Evolutionary conservation across 2,888 invertebrate species (phyloP), one percentile per base, ranked within the genome.

Genomic region (Himalopsyche japonica): DNA sequence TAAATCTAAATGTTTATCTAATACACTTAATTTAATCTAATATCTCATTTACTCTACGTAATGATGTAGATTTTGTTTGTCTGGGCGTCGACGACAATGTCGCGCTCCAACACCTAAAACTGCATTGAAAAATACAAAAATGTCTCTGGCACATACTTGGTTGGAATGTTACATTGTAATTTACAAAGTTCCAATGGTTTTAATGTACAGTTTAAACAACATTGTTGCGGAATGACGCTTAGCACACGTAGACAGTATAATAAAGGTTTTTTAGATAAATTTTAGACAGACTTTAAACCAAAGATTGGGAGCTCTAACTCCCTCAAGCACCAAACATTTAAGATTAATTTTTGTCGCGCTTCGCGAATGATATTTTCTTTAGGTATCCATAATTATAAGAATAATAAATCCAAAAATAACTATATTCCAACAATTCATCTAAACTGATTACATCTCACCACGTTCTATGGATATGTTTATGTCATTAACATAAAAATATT

Each of bases 111-210:
- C 79, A 76, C 77, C 79, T 85, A 85, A 84, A 86, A 86, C 84
- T 85, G 85, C 84, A 81, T 82, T 82, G 84, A 82, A 82, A 86
- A 85, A 86, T 85, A 86, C 85, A 86, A 93, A 93, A 93, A 93
- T 93, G 92, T 90, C 89, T 93, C 93, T 93, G 93, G 93, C 93
- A 93, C 93, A 93, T 93, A 92, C 91, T 93, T 92, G 93, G 93
- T 93, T 93, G 93, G 93, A 93, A 93, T 93, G 93, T 93, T 93
- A 89, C 90, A 91, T 91, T 89, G 89, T 89, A 87, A 87, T 88
- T 86, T 84, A 86, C 85, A 86, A 80, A 82, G 82, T 80, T 86
- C 84, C 82, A 80, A 84, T 34, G 81, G 84, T 81, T 81, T 80
- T 77, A 85, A 84, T 85, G 80, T 82, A 85, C 82, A 85, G 82